Evolutionary conservation across 2,113 vertebrate species (phyloP).

Genomic region (Ondatra zibethicus): DNA sequence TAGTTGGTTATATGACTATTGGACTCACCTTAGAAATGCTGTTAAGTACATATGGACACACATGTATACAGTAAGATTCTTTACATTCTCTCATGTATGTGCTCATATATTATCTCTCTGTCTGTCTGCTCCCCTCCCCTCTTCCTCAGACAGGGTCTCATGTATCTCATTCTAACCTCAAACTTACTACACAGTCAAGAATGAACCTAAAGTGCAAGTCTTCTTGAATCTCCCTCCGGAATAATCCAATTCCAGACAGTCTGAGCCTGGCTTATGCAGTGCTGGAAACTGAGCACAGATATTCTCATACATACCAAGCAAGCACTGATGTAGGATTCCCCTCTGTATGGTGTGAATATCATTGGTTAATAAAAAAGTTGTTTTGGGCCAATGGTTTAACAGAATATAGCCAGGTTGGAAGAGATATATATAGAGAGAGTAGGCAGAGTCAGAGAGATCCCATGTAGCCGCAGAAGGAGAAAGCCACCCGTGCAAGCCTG

Average conservation of each 20-base stretch:
- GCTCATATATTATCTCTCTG: no score
- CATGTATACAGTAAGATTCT: background rate
- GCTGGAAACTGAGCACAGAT: background rate
- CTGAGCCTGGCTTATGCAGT: background rate
- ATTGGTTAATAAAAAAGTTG: no score
- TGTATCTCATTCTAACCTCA: background rate
- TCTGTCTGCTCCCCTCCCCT: fast-evolving
- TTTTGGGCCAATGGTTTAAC: no score
- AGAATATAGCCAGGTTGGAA: no score
- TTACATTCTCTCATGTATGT: background rate
- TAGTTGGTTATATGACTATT: background rate
- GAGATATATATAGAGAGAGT: no score
- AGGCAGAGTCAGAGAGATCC: no score
- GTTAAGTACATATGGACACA: background rate
- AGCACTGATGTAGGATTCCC: no score
- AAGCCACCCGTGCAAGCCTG: no score
- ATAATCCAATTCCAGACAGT: background rate
- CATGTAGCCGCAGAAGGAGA: no score
- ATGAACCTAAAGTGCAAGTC: background rate
- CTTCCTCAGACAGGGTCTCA: background rate
- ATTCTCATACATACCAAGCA: background rate
- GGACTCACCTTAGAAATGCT: background rate
- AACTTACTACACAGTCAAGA: background rate
- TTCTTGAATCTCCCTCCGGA: background rate
- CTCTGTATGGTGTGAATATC: no score